Percentiles rank a stretch among this genome's conserved stretches.
Evolutionary conservation across 2,888 invertebrate species (phyloP).

Genomic region (Andrena bucephala): DNA sequence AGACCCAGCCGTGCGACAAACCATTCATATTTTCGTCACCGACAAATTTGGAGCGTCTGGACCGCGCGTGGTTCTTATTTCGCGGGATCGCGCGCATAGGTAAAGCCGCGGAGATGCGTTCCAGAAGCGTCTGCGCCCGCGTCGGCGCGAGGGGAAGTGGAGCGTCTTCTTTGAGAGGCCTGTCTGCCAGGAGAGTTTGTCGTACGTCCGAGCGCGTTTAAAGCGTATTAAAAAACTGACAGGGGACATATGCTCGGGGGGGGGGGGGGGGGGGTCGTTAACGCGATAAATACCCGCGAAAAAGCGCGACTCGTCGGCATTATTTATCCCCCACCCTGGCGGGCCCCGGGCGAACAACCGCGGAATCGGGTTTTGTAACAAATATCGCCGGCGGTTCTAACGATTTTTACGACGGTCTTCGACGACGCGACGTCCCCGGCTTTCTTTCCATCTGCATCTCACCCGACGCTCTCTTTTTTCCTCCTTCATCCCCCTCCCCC

Average conservation of each 20-base stretch:
- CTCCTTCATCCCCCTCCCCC: neutral
- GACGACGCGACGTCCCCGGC: neutral
- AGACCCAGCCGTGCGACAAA: constrained; percentile 6
- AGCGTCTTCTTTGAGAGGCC: constrained; percentile 47
- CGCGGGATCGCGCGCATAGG: constrained; percentile 54
- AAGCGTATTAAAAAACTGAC: constrained; percentile 63
- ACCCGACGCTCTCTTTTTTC: neutral
- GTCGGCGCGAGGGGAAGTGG: constrained; percentile 20
- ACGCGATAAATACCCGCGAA: constrained; percentile 59
- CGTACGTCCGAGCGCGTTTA: constrained; percentile 52
- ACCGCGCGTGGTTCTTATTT: constrained; percentile 42
- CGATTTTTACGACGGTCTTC: constrained; percentile 35
- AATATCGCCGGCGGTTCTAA: constrained; percentile 23
- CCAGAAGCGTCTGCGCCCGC: constrained; percentile 32
- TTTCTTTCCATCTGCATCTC: neutral
- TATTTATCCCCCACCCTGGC: constrained; percentile 42
- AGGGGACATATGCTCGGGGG: constrained; percentile 53
- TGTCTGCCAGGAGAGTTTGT: constrained; percentile 41
- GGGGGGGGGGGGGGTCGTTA: constrained; percentile 45
- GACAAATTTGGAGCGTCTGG: constrained; percentile 59
- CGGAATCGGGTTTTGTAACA: constrained; percentile 38
- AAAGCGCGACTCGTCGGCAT: constrained; percentile 17
- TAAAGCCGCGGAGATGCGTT: constrained; percentile 32
- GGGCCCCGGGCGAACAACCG: neutral
- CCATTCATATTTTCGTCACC: constrained; percentile 75